phyloP scores from a whole-genome alignment of 2,888 invertebrate genomes.

The Orchesella flavescens region DNA sequence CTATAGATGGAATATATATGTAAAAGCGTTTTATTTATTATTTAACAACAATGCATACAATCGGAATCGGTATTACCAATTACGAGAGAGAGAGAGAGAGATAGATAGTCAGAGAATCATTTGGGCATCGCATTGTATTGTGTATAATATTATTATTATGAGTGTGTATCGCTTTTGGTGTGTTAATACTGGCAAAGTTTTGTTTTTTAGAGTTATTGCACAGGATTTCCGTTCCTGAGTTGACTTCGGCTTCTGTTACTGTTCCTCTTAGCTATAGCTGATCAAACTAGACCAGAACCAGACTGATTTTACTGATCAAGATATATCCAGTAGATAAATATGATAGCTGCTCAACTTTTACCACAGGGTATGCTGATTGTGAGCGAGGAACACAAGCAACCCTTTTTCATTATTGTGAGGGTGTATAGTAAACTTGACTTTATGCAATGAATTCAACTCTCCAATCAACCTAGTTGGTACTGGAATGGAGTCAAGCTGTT shows the following conservation, averaged over 20 bases:
- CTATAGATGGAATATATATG: conserved; percentile 14
- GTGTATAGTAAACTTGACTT: not conserved
- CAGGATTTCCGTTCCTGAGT: conserved; percentile 72
- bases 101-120: too few species aligned
- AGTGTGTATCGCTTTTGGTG: too few species aligned
- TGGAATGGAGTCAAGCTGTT: conserved; percentile 49
- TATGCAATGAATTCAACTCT: not conserved
- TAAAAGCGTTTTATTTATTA: not conserved
- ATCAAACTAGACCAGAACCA: conserved; percentile 41
- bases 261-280: conserved; percentile 11
- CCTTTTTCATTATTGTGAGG: conserved; percentile 18
- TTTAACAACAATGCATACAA: conserved; percentile 7
- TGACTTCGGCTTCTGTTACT: conserved; percentile 27
- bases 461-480: conserved; percentile 7
- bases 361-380: not conserved
- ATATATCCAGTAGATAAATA: conserved; percentile 71
- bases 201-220: conserved; percentile 69
- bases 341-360: conserved; percentile 31
- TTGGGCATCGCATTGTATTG: too few species aligned
- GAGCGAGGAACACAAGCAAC: not conserved
- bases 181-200: conserved; percentile 23
- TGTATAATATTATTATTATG: too few species aligned
- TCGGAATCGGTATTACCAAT: too few species aligned
- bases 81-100: conserved; percentile 1
- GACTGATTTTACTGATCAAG: conserved; percentile 71